A percentile compares a stretch with the other conserved stretches of the same genome.
These are phyloP conservation scores for Arrhamphus sclerolepis DNA, from an alignment of 2,797 vertebrate genomes.

Conservation along the genomic window DNA sequence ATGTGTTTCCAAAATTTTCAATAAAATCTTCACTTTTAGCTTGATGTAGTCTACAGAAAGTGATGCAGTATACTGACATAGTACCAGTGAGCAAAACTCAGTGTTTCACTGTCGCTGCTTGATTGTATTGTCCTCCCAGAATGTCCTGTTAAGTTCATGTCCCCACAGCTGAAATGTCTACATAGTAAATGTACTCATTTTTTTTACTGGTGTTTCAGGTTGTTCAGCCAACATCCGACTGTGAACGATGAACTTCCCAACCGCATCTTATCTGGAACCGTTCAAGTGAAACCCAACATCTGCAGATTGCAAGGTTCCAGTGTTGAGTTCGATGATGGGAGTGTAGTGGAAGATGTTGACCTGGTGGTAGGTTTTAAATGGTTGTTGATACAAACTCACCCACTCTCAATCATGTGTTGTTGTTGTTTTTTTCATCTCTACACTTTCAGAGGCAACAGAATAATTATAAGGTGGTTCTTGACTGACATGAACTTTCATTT, in stretches of 20 bases:
- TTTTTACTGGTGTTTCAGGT: conserved; percentile 51
- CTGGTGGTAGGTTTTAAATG: conserved; percentile 66
- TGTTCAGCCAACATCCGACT: conserved; percentile 80
- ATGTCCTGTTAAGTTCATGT: too few species aligned
- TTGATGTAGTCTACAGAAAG: background rate
- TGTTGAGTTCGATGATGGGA: conserved; percentile 83
- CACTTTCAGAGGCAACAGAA: background rate
- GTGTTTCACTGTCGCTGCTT: too few species aligned
- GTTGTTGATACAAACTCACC: background rate
- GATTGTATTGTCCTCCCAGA: too few species aligned
- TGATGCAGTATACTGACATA: background rate
- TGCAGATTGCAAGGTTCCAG: conserved; percentile 75
- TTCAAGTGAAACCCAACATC: conserved; percentile 81
- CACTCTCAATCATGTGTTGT: background rate
- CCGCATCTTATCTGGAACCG: conserved; percentile 81
- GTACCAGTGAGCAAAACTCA: too few species aligned
- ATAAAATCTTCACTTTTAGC: background rate
- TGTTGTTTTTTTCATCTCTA: background rate
- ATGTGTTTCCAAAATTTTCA: background rate
- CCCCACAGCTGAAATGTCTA: too few species aligned
- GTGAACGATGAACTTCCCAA: conserved; percentile 84
- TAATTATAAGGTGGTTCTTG: background rate
- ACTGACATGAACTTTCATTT: background rate
- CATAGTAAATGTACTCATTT: background rate
- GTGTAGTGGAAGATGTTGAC: conserved; percentile 78